Evolutionary conservation across 1,140 invertebrate genomes (phyloP).

Genomic region (Euura saliciscinereae): DNA sequence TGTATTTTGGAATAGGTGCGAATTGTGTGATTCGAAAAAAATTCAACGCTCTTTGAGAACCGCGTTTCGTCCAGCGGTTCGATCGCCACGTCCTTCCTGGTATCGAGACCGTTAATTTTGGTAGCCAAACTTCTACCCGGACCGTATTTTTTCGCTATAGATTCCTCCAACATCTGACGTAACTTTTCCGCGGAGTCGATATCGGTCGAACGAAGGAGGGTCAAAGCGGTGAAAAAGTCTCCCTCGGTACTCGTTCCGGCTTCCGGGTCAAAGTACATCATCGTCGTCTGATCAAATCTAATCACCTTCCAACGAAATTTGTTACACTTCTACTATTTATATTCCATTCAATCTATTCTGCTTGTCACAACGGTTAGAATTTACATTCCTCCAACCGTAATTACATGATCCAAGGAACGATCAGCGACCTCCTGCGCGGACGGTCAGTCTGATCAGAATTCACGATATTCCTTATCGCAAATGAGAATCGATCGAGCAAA

Average conservation of each 20-base stretch:
- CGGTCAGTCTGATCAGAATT: neutral
- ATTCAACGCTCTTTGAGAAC: no score
- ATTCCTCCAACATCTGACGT: constrained; percentile 33
- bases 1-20: no score
- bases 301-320: no score
- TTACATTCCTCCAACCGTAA: no score
- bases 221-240: constrained; percentile 34
- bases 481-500: neutral
- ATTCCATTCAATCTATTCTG: no score
- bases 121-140: constrained; percentile 21
- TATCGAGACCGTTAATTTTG: constrained; percentile 14
- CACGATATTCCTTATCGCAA: no score
- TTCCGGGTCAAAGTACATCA: constrained; percentile 15
- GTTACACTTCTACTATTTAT: no score
- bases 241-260: constrained; percentile 20
- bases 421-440: neutral
- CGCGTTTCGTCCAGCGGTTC: no score
- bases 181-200: constrained; percentile 35
- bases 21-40: no score
- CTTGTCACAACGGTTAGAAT: no score
- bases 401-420: neutral
- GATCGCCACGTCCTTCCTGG: no score
- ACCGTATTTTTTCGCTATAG: constrained; percentile 34
- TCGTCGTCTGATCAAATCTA: no score
- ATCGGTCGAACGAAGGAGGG: constrained; percentile 37